A percentile compares a stretch with the other conserved stretches of the same genome.
Evolutionary conservation across 2,888 invertebrate genomes (phyloP).

Genomic region (Holacanthella duospinosa): DNA sequence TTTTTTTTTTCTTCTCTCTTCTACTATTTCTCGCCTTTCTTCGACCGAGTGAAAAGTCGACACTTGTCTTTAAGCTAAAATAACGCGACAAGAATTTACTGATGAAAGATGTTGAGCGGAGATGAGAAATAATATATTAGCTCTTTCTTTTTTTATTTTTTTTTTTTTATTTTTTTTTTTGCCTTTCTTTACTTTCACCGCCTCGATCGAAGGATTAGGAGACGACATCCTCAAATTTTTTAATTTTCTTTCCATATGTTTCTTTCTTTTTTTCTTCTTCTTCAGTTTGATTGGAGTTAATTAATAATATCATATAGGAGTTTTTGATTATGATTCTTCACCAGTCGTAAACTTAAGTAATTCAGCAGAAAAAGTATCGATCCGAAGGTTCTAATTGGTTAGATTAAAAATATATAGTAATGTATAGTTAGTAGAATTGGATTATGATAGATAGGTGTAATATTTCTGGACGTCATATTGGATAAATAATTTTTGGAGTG

Average conservation of each 20-base stretch:
- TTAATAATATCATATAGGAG: background rate
- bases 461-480: too few species aligned
- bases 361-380: background rate
- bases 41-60: background rate
- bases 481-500: too few species aligned
- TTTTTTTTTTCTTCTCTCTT: conserved; percentile 2
- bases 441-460: too few species aligned
- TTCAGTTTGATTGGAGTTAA: background rate
- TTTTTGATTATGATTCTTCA: background rate
- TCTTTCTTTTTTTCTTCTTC: background rate
- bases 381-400: background rate
- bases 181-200: background rate
- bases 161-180: conserved; percentile 1
- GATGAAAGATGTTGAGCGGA: conserved; percentile 9
- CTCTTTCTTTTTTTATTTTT: background rate
- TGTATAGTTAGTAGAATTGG: too few species aligned
- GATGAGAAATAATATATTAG: conserved; percentile 15
- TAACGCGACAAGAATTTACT: conserved; percentile 22
- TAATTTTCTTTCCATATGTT: background rate
- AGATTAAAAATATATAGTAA: background rate
- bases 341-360: too few species aligned
- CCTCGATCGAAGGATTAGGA: background rate
- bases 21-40: background rate
- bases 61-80: conserved; percentile 13
- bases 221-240: background rate